Evolutionary conservation across 2,113 vertebrate genomes (phyloP), one percentile per base, ranked within the genome.

Genomic region (Ailuropoda melanoleuca): DNA sequence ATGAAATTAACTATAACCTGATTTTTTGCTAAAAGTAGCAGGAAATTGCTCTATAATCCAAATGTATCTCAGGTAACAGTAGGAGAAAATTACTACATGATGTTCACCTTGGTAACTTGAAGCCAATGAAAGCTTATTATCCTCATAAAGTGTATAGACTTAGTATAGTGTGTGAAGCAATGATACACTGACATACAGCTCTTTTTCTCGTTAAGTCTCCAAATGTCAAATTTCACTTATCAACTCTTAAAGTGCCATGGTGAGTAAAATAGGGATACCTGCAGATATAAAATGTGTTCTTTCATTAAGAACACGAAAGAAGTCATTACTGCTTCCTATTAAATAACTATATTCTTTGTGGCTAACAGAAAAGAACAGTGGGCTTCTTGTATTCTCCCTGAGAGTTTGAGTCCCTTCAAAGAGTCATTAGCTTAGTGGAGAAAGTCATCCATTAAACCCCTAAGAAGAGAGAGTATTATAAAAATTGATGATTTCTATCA

Each of bases 1-100:
- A 98, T 96, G 80, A 92, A 97, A 97, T 98, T 97, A 97, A 80
- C 66, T 97, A 60, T 92, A 98, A 97, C 87, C 74, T 92, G 23
- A 96, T 96, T 93, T 96, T 97, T 96, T 80, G 70, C 96, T 96
- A 94, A 96, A 98, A 97, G 96, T 95, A 97, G 56, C 88, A 96
- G 70, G 55, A 94, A 93, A 97, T 97, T 95, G 94, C 77, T 96
- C 93, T 75, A 90, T 95, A 96, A 96, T 96, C 84, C 96, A 97
- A 97, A 98, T 88, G 74, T 62, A 96, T 85, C 92, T 78, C 46
- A 88, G 68, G 90, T 82, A 97, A 96, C 97, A 96, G 92, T 82
- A 92, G 96, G 95, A 92, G 89, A 66, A 97, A 98, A 98, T 97
- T 84, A 92, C 95, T 84, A 72, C n/a, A 66, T 95, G 93, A 97